Evolutionary conservation across 2,797 vertebrate genomes (phyloP), one percentile per base, ranked within the genome.

Genomic region (Falco rusticolus): DNA sequence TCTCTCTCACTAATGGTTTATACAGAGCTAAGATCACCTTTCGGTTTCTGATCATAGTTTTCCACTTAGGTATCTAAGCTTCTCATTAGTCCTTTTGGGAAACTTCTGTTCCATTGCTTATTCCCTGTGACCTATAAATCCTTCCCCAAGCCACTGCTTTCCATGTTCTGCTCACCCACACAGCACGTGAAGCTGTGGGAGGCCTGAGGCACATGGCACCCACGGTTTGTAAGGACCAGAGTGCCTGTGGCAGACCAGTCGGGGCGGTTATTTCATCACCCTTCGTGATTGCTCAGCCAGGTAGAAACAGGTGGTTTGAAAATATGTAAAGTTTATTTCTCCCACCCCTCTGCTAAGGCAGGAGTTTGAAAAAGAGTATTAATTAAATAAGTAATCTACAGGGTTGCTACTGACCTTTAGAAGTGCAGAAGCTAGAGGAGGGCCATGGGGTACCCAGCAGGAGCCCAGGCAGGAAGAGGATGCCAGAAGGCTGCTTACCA

Each of bases 211-310:
- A 1, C 9, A 25, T 0, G 2, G 8, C 24, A 90, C 16, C 26
- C 20, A 19, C 26, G 0, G 0, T 45, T 48, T 0, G 0, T n/a
- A 51, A 79, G 50, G 59, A 72, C 3, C 17, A 33, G 28, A 1
- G 3, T 59, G 37, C 20, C 50, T 39, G 11, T 19, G 39, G 13
- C 48, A 87, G 31, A 60, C 9, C n/a, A 13, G 26, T 4, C 68
- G 39, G 29, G 69, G 56, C 0, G 2, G 12, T 47, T 53, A 28
- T 65, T 78, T 90, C 50, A 51, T 71, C 28, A 61, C 0, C 26
- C 14, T 47, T 37, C 3, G 1, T 13, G 51, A 50, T 25, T 69
- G 11, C 29, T 81, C 19, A 29, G 16, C 48, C 39, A 81, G 65
- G n/a, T 59, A 76, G 66, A 84, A 88, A 63, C 3, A 9, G 21